Evolutionary conservation across 2,113 vertebrate genomes (phyloP).

Genomic region (Lepus americanus): DNA sequence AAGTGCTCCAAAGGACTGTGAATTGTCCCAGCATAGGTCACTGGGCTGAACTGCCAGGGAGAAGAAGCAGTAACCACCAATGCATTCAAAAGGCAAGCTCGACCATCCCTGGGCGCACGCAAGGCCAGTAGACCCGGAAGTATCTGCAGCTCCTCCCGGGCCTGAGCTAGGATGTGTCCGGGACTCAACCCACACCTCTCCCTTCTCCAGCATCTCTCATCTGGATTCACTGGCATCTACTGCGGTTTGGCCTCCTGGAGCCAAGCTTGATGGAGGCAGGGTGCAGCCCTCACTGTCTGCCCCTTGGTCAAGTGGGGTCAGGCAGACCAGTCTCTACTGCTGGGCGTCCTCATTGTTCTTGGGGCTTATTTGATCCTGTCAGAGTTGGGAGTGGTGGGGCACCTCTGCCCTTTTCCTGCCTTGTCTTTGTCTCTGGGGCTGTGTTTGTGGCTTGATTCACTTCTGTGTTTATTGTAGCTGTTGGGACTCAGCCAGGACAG

Average conservation of each 20-base stretch:
- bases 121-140: not conserved
- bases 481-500: not conserved
- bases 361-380: not conserved
- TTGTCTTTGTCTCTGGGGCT: not conserved
- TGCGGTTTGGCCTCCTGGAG: not conserved
- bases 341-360: not conserved
- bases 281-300: not conserved
- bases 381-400: not conserved
- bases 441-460: not conserved
- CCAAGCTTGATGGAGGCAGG: not conserved
- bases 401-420: not conserved
- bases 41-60: not conserved
- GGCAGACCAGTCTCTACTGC: not conserved
- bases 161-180: not conserved
- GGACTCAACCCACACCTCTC: not conserved
- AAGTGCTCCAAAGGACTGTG: not conserved
- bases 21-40: not conserved
- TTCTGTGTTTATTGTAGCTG: not conserved
- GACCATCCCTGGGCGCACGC: fast-evolving
- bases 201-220: not conserved
- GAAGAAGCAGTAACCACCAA: not conserved
- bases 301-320: not conserved
- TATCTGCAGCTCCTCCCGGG: not conserved
- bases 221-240: not conserved
- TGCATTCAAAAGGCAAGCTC: not conserved